Evolutionary conservation across 2,113 vertebrate genomes (phyloP).

Genomic region (Nestor notabilis): DNA sequence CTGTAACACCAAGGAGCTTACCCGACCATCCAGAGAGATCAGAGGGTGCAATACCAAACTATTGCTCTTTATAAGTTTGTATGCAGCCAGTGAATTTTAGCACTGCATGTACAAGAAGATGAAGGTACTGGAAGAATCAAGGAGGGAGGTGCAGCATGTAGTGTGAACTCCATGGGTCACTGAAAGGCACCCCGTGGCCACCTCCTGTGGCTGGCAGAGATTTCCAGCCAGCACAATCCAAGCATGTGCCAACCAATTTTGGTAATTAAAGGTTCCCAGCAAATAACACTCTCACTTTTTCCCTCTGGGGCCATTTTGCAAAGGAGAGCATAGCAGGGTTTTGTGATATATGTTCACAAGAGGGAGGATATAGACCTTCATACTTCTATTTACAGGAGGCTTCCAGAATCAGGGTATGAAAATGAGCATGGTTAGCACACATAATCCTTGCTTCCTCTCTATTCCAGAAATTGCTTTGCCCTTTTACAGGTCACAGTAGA

Average conservation of each 20-base stretch:
- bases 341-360: not conserved
- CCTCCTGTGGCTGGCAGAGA: not conserved
- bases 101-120: not conserved
- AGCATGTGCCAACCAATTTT: not conserved
- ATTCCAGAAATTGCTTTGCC: not conserved
- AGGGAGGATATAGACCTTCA: not conserved
- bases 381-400: not conserved
- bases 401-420: not conserved
- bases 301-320: not conserved
- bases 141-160: fast-evolving
- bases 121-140: not conserved
- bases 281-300: not conserved
- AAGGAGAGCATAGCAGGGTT: not conserved
- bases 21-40: not conserved
- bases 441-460: not conserved
- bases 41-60: not conserved
- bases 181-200: fast-evolving
- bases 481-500: not conserved
- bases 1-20: not conserved
- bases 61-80: not conserved
- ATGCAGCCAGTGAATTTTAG: not conserved
- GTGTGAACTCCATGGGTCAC: not conserved
- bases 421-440: not conserved
- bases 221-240: not conserved
- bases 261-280: not conserved